Percentiles rank a stretch among this genome's conserved stretches.
phyloP scores from a whole-genome alignment of 2,113 vertebrate species.

The Oceanites oceanicus region DNA sequence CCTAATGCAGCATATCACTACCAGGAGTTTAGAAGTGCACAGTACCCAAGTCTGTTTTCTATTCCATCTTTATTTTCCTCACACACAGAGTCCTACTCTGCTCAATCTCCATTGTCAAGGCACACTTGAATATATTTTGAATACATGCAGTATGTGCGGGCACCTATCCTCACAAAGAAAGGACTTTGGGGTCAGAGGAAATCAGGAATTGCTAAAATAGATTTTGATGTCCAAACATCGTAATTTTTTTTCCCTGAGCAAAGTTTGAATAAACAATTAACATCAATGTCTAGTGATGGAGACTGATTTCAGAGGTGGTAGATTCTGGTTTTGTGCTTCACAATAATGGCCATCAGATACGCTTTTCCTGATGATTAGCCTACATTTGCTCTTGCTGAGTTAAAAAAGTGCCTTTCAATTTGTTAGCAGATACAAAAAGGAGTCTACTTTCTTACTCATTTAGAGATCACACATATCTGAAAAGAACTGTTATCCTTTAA shows the following conservation, averaged over 20 bases:
- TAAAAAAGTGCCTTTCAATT: not conserved
- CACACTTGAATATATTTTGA: not conserved
- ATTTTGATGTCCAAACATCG: not conserved
- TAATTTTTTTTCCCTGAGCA: not conserved
- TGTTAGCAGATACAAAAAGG: not conserved
- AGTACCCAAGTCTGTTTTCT: not conserved
- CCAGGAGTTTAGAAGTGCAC: not conserved
- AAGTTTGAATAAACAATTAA: not conserved
- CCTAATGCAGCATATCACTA: not conserved
- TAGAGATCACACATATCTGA: not conserved
- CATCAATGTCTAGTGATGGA: not conserved
- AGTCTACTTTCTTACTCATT: not conserved
- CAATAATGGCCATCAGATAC: accelerated
- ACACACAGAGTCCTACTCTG: not conserved
- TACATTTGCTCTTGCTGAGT: not conserved
- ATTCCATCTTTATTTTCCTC: not conserved
- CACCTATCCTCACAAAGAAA: not conserved
- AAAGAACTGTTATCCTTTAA: not conserved
- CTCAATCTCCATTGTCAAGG: not conserved
- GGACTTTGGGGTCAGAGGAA: not conserved
- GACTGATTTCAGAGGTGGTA: not conserved
- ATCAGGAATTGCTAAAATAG: not conserved
- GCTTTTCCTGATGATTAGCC: not conserved
- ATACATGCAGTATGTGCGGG: not conserved
- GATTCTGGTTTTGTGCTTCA: not conserved